Conservation (phyloP, 2,888 invertebrate genomes). For the Hydroisotoma schaefferi region DNA sequence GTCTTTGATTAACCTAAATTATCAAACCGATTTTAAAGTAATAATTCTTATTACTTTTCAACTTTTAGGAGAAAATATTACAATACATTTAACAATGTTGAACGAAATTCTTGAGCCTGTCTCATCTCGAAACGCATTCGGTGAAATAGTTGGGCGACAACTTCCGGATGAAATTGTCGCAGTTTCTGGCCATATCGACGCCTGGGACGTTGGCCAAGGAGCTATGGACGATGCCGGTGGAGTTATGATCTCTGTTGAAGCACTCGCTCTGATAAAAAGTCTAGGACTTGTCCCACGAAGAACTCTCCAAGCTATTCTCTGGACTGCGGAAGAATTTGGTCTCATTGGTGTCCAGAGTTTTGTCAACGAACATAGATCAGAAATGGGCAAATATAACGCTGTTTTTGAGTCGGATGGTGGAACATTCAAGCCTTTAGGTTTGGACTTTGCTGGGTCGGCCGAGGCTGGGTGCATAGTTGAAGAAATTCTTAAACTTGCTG, state of each 20-base stretch:
- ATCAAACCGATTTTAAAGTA: background rate
- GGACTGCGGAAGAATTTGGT: constrained; percentile 78
- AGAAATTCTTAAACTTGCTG: constrained; percentile 65
- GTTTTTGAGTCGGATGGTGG: constrained; percentile 81
- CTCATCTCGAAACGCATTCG: constrained; percentile 67
- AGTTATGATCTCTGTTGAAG: constrained; percentile 72
- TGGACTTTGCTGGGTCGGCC: constrained; percentile 62
- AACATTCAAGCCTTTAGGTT: constrained; percentile 64
- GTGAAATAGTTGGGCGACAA: constrained; percentile 63
- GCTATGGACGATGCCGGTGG: constrained; percentile 57
- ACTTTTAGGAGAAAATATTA: constrained; percentile 4
- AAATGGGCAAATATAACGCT: constrained; percentile 18
- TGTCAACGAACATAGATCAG: constrained; percentile 50
- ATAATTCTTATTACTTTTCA: background rate
- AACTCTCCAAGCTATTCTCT: constrained; percentile 70
- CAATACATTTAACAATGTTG: constrained; percentile 10
- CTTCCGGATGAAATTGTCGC: constrained; percentile 62
- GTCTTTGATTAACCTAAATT: background rate
- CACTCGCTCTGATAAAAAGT: constrained; percentile 63
- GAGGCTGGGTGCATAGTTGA: constrained; percentile 65
- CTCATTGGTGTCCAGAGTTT: constrained; percentile 54
- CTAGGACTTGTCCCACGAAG: constrained; percentile 63
- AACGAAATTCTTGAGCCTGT: constrained; percentile 3
- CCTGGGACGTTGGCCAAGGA: constrained; percentile 29
- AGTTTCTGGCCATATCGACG: constrained; percentile 74